Conservation (phyloP, 1,140 invertebrate genomes). For the Drosophila teissieri region DNA sequence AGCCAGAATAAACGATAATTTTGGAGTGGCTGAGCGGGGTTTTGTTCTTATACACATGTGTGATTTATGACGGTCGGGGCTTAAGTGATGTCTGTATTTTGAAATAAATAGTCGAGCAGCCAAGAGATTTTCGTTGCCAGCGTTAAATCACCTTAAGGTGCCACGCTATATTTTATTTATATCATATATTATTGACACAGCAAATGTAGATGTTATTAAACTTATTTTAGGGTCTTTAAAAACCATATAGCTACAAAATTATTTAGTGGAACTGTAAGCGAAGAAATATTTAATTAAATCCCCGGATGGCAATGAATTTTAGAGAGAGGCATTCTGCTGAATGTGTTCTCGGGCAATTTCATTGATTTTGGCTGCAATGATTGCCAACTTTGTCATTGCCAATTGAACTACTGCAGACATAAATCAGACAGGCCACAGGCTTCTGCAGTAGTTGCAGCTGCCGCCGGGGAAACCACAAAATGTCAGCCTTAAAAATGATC, state of each 20-base stretch:
- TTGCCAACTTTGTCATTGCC: slow-evolving; percentile 55
- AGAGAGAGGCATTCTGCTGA: neutral
- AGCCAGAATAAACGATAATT: slow-evolving; percentile 63
- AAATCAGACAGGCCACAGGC: slow-evolving; percentile 55
- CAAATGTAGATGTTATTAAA: no score
- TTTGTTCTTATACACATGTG: slow-evolving; percentile 37
- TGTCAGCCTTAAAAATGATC: slow-evolving; percentile 72
- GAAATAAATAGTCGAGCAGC: slow-evolving; percentile 34
- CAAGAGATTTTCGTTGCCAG: slow-evolving; percentile 7
- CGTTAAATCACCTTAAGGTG: neutral
- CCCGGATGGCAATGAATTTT: neutral
- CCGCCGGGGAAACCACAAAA: slow-evolving; percentile 45
- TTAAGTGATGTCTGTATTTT: slow-evolving; percentile 34
- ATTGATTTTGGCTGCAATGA: slow-evolving; percentile 47
- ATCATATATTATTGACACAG: no score
- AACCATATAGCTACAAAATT: no score
- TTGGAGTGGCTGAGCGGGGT: slow-evolving; percentile 21
- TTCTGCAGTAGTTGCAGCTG: slow-evolving; percentile 34
- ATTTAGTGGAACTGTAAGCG: neutral
- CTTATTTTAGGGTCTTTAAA: no score
- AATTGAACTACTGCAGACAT: slow-evolving; percentile 69
- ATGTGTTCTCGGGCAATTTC: slow-evolving; percentile 2
- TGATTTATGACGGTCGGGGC: slow-evolving; percentile 41
- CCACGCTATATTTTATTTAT: neutral
- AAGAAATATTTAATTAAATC: neutral